These are phyloP conservation scores for Podiceps cristatus DNA, from an alignment of 2,113 vertebrate genomes.

Conservation along the genomic window DNA sequence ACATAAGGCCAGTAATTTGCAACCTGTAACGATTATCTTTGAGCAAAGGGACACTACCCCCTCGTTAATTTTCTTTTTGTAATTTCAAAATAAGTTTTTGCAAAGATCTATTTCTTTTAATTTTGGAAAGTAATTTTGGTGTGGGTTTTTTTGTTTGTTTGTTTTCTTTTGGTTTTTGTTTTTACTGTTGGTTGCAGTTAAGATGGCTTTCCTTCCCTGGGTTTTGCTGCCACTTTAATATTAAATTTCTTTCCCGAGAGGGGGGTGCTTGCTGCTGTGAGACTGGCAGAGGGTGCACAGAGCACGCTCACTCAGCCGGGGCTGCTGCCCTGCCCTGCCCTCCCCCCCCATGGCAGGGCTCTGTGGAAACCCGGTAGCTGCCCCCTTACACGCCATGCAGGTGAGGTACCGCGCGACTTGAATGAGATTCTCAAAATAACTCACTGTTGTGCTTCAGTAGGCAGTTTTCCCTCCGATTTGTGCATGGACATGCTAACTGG, in stretches of 20 bases:
- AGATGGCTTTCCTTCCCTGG: background rate
- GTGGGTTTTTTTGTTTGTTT: too few relatives aligned
- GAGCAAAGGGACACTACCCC: background rate
- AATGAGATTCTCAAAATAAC: background rate
- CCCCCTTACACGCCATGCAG: background rate
- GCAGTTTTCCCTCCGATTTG: fast-evolving
- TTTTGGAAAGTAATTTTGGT: background rate
- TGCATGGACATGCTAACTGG: fast-evolving
- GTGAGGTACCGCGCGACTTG: background rate
- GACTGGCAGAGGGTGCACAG: conserved; percentile 58
- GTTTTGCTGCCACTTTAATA: background rate
- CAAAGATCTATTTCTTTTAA: background rate
- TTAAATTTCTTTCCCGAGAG: background rate
- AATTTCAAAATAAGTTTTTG: background rate
- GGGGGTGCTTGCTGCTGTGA: background rate
- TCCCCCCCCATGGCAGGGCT: too few relatives aligned
- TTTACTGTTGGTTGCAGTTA: background rate
- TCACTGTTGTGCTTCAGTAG: background rate
- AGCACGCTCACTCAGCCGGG: fast-evolving
- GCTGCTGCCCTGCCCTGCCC: too few relatives aligned
- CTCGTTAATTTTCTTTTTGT: background rate
- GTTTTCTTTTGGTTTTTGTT: background rate
- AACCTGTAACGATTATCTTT: background rate
- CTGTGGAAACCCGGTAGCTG: background rate
- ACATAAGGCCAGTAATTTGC: background rate